These are phyloP conservation scores for Tetranychus piercei DNA, from an alignment of 2,888 invertebrate genomes.

Conservation along the genomic window DNA sequence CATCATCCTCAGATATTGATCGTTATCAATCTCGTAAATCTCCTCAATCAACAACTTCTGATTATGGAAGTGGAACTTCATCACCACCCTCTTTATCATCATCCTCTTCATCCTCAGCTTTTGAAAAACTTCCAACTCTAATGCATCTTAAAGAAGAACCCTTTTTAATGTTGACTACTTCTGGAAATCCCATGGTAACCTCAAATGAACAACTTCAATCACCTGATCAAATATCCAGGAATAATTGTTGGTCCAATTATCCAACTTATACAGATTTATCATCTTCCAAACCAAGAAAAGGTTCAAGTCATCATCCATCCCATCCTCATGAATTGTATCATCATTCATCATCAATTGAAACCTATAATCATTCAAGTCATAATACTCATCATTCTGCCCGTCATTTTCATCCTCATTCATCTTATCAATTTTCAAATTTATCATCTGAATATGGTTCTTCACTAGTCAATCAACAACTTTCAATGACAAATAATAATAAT, in stretches of 20 bases:
- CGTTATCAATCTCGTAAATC: slow-evolving; percentile 16
- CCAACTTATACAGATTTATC: slow-evolving; percentile 8
- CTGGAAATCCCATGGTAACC: too few species aligned
- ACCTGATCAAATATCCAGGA: too few species aligned
- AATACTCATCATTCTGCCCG: too few species aligned
- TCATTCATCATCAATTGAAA: not conserved
- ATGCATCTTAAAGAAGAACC: not conserved
- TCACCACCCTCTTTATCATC: slow-evolving; percentile 18
- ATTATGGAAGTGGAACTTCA: slow-evolving; percentile 21
- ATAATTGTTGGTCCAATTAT: slow-evolving; percentile 7
- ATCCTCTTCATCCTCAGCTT: slow-evolving; percentile 13
- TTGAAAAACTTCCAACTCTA: slow-evolving; percentile 14
- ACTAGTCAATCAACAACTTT: too few species aligned
- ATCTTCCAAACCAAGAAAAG: not conserved
- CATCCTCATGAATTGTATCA: not conserved
- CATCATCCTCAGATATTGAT: slow-evolving; percentile 4
- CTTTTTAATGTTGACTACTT: too few species aligned
- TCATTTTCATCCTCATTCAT: too few species aligned
- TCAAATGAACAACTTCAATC: too few species aligned
- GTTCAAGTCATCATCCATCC: not conserved
- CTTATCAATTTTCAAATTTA: too few species aligned
- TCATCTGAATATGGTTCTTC: too few species aligned
- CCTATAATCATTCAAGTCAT: not conserved
- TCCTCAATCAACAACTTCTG: slow-evolving; percentile 20
- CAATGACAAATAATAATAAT: too few species aligned